Base-by-base conservation (phyloP, 2,888 invertebrate species). In the Netelia inedita region DNA sequence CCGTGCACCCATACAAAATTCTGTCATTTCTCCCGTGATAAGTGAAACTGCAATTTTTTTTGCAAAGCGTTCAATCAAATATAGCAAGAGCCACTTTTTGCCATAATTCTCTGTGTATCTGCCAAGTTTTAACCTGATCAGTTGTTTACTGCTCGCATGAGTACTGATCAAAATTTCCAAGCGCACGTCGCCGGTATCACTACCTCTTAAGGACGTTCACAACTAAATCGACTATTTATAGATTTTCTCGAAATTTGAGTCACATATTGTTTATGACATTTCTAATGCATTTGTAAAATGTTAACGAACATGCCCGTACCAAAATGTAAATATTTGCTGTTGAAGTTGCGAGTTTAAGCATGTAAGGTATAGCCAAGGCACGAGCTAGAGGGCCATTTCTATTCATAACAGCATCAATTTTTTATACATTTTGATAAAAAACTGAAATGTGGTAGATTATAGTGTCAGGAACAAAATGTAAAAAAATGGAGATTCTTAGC, bases 361-460 rank as follows among this genome's bases (percentile, higher is more conserved):
- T 5, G 55, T 55, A 55, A 55, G 16, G 55, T 55, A 55, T 55
- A 55, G 55, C 19, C 1, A 5, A 55, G 55, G 19, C 55, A 55
- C 8, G 55, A 55, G 55, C 55, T 55, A 55, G 55, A 19, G 55
- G 16, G 55, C n/a, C 55, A 55, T 55, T 55, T 55, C 16, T 16
- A 55, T 55, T 55, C 19, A n/a, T 55, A 55, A 19, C 55, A 16
- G 55, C 8, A 8, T 16, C 14, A 19, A 55, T 55, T 55, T 55
- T 55, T 0, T 55, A 55, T 55, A 55, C 6, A 55, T 55, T 55
- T 55, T 55, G 55, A 55, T 16, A 55, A 55, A 55, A 55, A 55
- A 55, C 55, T 16, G 55, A n/a, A 55, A 6, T n/a, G 8, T 55
- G 55, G n/a, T 55, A 55, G 19, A 55, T n/a, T n/a, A 55, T 55